These are phyloP conservation scores for Schizopygopsis pylzovi DNA, from an alignment of 2,797 vertebrate species.

Conservation along the genomic window DNA sequence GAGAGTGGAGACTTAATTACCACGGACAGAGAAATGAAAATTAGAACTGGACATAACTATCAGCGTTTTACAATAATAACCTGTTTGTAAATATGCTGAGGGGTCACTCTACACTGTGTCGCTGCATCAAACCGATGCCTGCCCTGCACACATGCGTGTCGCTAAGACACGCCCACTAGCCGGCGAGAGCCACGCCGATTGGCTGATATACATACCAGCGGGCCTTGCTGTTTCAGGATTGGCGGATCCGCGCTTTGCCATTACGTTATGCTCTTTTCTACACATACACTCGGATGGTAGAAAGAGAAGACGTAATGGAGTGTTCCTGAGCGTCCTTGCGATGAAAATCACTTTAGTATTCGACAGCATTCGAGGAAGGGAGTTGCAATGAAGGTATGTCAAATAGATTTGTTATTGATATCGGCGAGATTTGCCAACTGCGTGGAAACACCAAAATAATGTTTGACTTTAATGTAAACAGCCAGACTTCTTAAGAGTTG, in stretches of 20 bases:
- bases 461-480: background rate
- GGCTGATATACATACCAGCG: slow-evolving; percentile 75
- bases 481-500: slow-evolving; percentile 32
- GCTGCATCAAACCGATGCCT: slow-evolving; percentile 55
- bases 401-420: background rate
- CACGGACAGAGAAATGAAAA: background rate
- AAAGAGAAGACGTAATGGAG: slow-evolving; percentile 83
- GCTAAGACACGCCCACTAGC: slow-evolving; percentile 65
- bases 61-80: background rate
- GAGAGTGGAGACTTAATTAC: background rate
- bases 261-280: slow-evolving; percentile 79
- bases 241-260: slow-evolving; percentile 67
- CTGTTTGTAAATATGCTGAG: background rate
- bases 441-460: background rate
- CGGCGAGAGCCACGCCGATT: slow-evolving; percentile 63
- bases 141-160: slow-evolving; percentile 63
- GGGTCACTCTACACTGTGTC: background rate
- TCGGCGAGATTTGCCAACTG: background rate
- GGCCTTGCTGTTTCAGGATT: slow-evolving; percentile 65
- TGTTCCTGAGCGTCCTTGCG: slow-evolving; percentile 74
- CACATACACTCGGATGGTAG: slow-evolving; percentile 69
- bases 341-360: slow-evolving; percentile 76
- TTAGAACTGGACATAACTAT: background rate
- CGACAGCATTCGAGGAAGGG: slow-evolving; percentile 73
- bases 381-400: slow-evolving; percentile 81